These are phyloP conservation scores for Mechanitis mazaeus DNA, from an alignment of 2,888 invertebrate species.

Conservation along the genomic window DNA sequence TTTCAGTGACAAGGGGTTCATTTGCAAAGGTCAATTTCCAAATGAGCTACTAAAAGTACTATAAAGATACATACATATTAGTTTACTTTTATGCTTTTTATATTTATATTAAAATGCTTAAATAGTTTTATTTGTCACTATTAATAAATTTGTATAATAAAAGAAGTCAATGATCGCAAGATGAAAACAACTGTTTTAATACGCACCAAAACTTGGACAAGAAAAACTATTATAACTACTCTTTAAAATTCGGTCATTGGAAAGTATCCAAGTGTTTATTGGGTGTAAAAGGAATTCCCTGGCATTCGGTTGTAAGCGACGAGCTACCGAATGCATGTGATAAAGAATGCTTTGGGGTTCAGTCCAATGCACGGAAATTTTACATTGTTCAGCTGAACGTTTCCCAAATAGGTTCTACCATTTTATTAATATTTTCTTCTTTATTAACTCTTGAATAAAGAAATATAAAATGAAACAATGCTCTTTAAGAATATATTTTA, in stretches of 20 bases:
- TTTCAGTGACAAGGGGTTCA: too few species aligned
- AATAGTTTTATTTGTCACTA: too few species aligned
- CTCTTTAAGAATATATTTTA: too few species aligned
- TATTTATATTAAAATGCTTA: too few species aligned
- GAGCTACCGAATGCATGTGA: conserved; percentile 6
- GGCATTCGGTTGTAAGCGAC: conserved; percentile 8
- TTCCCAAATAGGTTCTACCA: too few species aligned
- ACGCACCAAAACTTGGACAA: neutral
- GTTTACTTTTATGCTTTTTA: too few species aligned
- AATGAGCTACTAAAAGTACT: too few species aligned
- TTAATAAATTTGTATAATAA: too few species aligned
- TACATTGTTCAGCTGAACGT: neutral
- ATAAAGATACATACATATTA: too few species aligned
- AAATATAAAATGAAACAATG: too few species aligned
- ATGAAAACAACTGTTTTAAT: neutral
- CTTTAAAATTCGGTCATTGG: conserved; percentile 18
- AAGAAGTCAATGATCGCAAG: too few species aligned
- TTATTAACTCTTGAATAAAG: neutral
- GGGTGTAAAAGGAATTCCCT: conserved; percentile 14
- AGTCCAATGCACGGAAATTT: conserved; percentile 3
- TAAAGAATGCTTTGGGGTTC: conserved; percentile 3
- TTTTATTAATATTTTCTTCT: neutral
- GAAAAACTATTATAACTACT: conserved; percentile 2
- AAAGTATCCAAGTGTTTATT: conserved; percentile 19
- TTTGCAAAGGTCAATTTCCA: too few species aligned